Evolutionary conservation across 1,140 invertebrate genomes (phyloP), one percentile per base, ranked within the genome.

Genomic region (Phthorimaea operculella): DNA sequence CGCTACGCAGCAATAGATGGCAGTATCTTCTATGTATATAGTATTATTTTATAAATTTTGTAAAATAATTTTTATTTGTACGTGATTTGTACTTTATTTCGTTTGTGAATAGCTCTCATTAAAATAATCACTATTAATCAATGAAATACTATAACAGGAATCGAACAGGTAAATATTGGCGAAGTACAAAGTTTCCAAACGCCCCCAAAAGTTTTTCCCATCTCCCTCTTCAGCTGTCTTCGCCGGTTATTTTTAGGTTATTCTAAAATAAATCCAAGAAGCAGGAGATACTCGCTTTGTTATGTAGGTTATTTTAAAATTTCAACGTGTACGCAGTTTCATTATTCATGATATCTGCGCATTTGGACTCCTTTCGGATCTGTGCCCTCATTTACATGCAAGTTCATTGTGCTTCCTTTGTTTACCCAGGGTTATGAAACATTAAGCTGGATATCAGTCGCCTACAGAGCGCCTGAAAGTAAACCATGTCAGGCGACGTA

Each of bases 401-500:
- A 64, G 60, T 72, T 72, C 66, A 71, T 70, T 72, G 63, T 72
- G 68, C 69, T 63, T 68, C 60, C 63, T 64, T 77, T 81, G 72
- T 80, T 83, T 81, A 81, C 70, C 54, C 71, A 77, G 68, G 73
- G 81, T 83, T 85, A 85, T 83, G 79, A 82, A 82, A 81, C 78
- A 79, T 66, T 85, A 81, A 68, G 59, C 60, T 57, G 61, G 58
- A 65, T 56, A 64, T 71, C 71, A 75, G 75, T 72, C 74, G 78
- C 79, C 63, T 72, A 54, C 62, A 54, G 69, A 76, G 75, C 81
- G 78, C 69, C 76, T 81, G 72, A 71, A 64, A 70, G 54, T 62
- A 63, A 73, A 86, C 74, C 76, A 92, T 92, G 91, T 92, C 90
- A 68, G 90, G 90, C 21, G 90, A 92, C 78, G 89, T 90, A 58